Conservation (phyloP, 1,140 invertebrate species). For the Drosophila athabasca region DNA sequence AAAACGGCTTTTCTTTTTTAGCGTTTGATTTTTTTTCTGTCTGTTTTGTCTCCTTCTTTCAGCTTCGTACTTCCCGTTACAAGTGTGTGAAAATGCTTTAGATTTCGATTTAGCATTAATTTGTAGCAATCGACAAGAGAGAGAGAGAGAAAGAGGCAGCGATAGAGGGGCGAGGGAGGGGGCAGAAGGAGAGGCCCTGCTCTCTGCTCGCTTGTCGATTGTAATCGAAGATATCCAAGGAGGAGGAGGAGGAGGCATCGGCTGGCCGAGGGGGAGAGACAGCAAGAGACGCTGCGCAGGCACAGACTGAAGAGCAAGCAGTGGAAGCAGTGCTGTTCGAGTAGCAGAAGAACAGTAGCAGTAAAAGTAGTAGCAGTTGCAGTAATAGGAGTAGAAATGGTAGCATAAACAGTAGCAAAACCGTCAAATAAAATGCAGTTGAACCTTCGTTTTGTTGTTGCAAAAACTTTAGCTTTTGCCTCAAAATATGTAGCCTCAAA, state of each 20-base stretch:
- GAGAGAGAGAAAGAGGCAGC: slow-evolving; percentile 3
- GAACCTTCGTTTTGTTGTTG: too few relatives aligned
- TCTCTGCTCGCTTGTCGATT: slow-evolving; percentile 64
- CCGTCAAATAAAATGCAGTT: too few relatives aligned
- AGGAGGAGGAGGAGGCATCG: background rate
- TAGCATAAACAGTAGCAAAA: too few relatives aligned
- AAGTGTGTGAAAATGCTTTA: slow-evolving; percentile 81
- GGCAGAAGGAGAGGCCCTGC: slow-evolving; percentile 43
- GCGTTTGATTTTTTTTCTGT: slow-evolving; percentile 7
- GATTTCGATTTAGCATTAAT: slow-evolving; percentile 81
- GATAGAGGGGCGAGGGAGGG: background rate
- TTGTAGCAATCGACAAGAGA: slow-evolving; percentile 52
- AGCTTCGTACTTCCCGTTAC: slow-evolving; percentile 68
- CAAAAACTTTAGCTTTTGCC: too few relatives aligned
- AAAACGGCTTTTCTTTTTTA: slow-evolving; percentile 60
- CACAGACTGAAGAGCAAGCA: too few relatives aligned
- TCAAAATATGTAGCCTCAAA: too few relatives aligned
- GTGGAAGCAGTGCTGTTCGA: too few relatives aligned
- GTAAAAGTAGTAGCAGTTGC: too few relatives aligned
- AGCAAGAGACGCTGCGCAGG: slow-evolving; percentile 7
- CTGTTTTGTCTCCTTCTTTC: slow-evolving; percentile 12
- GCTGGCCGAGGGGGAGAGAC: background rate
- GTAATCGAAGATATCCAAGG: slow-evolving; percentile 57
- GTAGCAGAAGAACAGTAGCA: too few relatives aligned
- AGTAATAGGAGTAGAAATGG: too few relatives aligned